Base-by-base conservation (phyloP, 2,113 vertebrate species). In the Seriola rivoliana region DNA sequence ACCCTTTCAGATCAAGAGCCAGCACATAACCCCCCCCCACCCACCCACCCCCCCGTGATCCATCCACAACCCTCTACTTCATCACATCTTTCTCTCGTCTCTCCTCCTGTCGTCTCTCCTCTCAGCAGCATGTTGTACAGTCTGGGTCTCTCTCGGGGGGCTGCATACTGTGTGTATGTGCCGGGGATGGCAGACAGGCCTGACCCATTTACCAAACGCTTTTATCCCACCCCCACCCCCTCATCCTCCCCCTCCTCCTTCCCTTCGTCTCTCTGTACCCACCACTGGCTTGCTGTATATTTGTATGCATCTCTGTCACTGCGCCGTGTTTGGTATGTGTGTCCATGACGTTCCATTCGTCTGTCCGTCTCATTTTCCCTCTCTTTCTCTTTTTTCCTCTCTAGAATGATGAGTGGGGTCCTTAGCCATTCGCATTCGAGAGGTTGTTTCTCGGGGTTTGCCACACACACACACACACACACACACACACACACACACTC, bases 191-290 rank as follows among this genome's bases (percentile, higher is more conserved):
- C 82, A 90, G 90, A 88, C 88, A 84, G 85, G 65, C 87, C 89
- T 94, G 93, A 94, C 93, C 93, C 86, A 93, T 92, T 94, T 94
- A 91, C 84, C 81, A 84, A 91, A 69, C 68, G 7, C 84, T 88
- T 73, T 86, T 71, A 85, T 85, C 70, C 71, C 50, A 65, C 52
- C 40, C 8, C 40, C 52, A 42, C 67, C n/a, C 29, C 44, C 48
- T 70, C 74, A 77, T 81, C n/a, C 36, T 63, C 19, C 50, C 32
- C 70, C 46, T 65, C 54, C 75, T 42, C 42, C 59, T 48, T 73
- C 62, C 6, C 71, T 66, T 73, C 65, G 42, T 74, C 78, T 88
- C 80, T 72, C 70, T 29, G 73, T 81, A 55, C 59, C 58, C 29
- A 8, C 11, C 12, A 25, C 58, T 16, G 69, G 62, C 63, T 81